Base-by-base conservation (phyloP, 2,888 invertebrate genomes). In the Callimorpha dominula region DNA sequence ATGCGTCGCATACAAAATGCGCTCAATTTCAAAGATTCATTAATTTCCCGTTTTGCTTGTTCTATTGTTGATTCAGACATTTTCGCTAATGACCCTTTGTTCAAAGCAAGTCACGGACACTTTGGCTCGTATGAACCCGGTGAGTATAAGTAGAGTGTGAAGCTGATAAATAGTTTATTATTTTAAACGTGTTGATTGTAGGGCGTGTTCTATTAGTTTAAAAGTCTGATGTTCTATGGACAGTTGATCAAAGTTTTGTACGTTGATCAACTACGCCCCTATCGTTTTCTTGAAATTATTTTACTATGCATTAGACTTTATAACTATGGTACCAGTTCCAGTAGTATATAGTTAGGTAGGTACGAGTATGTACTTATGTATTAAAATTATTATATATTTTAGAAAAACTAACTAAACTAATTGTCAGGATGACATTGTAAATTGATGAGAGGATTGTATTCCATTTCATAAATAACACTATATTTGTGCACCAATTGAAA, bases 1-100 rank as follows among this genome's bases (percentile, higher is more conserved):
- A 95, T 91, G 63, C 90, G 88, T 64, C 86, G 85, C 93, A 94
- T 93, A 74, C 92, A 90, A 78, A 92, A 93, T 68, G 86, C 86
- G 81, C 91, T 90, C 8, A 94, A 85, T 65, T 81, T 81, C 72
- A 95, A 82, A 70, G 95, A 91, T 74, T 89, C 88, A 64, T 89
- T 87, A 75, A 95, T 94, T 89, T 95, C 94, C 57, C 81, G 79
- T 86, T 89, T 92, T 31, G 95, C 94, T 76, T 87, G 83, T 75
- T 87, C 86, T 76, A 87, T 83, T 75, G 81, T 85, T 74, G 81
- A 75, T 65, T 87, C 88, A 67, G 89, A 84, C 91, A 92, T 92
- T 87, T 86, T 88, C 70, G 76, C 84, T 81, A 81, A 81, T 80
- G 77, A 75, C 80, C 73, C 81, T 82, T 82, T 81, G 80, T 84